These are phyloP conservation scores for Chinchilla lanigera DNA, from an alignment of 2,113 vertebrate species.

Conservation along the genomic window DNA sequence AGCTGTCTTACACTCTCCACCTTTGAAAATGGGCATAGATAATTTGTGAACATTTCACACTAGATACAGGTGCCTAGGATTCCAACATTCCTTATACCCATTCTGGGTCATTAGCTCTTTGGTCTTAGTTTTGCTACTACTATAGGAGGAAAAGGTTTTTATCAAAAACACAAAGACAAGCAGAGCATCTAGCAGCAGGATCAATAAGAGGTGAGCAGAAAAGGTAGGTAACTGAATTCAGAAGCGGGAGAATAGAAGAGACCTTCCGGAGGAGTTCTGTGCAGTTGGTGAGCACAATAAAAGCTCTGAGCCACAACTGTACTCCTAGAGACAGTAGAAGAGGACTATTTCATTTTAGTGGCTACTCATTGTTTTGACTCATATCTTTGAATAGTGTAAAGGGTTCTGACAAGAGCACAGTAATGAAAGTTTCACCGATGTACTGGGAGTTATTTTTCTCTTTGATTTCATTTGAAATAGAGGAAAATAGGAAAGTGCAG, in stretches of 20 bases:
- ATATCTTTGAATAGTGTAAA: not conserved
- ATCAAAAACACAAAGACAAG: not conserved
- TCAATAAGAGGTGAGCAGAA: not conserved
- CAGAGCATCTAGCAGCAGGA: not conserved
- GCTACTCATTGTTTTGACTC: not conserved
- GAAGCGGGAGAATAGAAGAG: not conserved
- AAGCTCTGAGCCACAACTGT: not conserved
- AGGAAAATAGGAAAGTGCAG: slow-evolving; percentile 86
- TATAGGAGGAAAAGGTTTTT: not conserved
- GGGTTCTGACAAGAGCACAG: not conserved
- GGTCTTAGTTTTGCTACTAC: slow-evolving; percentile 4
- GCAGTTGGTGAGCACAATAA: not conserved
- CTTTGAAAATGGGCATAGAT: not conserved
- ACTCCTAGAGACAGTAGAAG: not conserved
- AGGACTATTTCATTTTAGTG: not conserved
- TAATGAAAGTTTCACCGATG: slow-evolving; percentile 46
- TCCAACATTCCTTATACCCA: not conserved
- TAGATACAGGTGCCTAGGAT: not conserved
- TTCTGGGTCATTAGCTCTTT: not conserved
- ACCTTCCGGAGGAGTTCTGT: too few species aligned
- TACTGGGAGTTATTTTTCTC: slow-evolving; percentile 76
- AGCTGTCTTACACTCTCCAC: not conserved
- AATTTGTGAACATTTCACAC: not conserved
- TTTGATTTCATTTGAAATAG: slow-evolving; percentile 85
- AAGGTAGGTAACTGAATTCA: not conserved